These are phyloP conservation scores for Platycnemis pennipes DNA, from an alignment of 2,888 invertebrate genomes.

Conservation along the genomic window DNA sequence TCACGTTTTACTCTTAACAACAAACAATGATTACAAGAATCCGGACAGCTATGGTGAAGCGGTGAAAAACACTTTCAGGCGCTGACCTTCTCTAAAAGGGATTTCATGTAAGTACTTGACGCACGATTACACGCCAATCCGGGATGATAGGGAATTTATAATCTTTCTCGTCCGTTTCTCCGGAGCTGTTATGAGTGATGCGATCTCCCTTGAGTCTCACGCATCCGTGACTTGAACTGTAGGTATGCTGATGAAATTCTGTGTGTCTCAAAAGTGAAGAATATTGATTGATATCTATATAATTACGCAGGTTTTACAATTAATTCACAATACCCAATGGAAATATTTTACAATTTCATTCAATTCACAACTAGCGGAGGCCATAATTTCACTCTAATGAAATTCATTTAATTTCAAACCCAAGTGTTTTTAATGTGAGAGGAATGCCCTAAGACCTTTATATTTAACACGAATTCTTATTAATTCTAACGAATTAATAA, in stretches of 20 bases:
- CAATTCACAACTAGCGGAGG: too few relatives aligned
- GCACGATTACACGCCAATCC: neutral
- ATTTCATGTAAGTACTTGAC: neutral
- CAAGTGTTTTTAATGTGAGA: too few relatives aligned
- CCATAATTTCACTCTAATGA: too few relatives aligned
- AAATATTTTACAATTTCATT: too few relatives aligned
- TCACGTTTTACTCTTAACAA: neutral
- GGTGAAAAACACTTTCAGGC: neutral
- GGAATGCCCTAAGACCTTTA: too few relatives aligned
- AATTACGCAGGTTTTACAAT: too few relatives aligned
- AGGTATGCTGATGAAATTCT: neutral
- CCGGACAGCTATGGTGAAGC: neutral
- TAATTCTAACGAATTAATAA: too few relatives aligned
- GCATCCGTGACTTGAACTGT: neutral
- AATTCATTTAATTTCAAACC: too few relatives aligned
- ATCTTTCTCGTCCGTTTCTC: neutral
- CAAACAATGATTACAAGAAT: neutral
- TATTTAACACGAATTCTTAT: too few relatives aligned
- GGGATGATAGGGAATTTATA: neutral
- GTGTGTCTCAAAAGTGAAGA: too few relatives aligned
- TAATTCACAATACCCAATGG: too few relatives aligned
- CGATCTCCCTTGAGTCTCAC: neutral
- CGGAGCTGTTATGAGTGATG: neutral
- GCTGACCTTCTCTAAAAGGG: neutral
- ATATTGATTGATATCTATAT: too few relatives aligned